Evolutionary conservation across 2,888 invertebrate species (phyloP), one percentile per base, ranked within the genome.

Genomic region (Seira sanloemensis): DNA sequence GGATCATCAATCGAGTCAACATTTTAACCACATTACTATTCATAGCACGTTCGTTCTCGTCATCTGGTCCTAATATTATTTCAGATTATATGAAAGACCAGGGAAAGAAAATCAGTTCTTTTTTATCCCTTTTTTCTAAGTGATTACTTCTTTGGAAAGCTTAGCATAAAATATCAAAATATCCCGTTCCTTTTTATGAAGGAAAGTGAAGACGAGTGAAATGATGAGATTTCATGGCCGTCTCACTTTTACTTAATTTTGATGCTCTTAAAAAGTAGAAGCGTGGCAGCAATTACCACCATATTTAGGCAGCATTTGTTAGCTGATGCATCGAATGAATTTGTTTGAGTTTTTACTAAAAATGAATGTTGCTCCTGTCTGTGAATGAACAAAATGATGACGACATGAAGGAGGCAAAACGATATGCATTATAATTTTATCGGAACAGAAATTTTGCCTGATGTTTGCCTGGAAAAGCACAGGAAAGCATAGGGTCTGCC

Each of bases 1-100:
- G 81, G 81, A 76, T 81, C 81, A 76, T 81, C 75, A 81, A 24
- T 71, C 26, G 19, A 25, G 37, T 50, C 54, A 68, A 58, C 72
- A 76, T 58, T 76, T 58, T 71, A 81, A 76, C 71, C 65, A 65
- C 26, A 76, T 81, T 76, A 71, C 62, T 46, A 76, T 69, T 76
- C 81, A 62, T 21, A 21, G 69, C 81, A 81, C 81, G 81, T 68
- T 65, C 65, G 12, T 21, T 19, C 26, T 50, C 69, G 54, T 75
- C 81, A 81, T 77, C 71, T 82, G 82, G 5, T 37, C 12, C 37
- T 4, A 37, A 37, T 37, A 37, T 37, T 37, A 37, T 37, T 37
- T 37, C 37, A 12, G 37, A 37, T 37, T 37, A 37, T 7, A 12
- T 7, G 37, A 37, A 37, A 37, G 12, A 12, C 37, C 12, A 37